Base-by-base conservation (phyloP, 1,140 invertebrate genomes). In the Condylostylus longicornis region DNA sequence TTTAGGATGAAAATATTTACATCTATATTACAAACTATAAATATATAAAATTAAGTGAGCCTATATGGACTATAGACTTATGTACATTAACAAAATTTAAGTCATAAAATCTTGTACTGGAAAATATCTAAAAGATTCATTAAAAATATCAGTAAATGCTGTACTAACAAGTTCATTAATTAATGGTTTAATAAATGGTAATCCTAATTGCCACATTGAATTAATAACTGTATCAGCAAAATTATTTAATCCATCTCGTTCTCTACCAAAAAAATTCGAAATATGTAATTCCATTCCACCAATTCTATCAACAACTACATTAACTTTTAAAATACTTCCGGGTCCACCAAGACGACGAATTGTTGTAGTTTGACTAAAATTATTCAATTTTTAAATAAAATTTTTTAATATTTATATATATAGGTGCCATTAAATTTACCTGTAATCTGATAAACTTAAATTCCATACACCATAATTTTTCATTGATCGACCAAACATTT, bases 121-220 rank as follows among this genome's bases (percentile, higher is more conserved):
- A 50, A 81, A 79, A 47, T 76, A 55, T 27, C 63, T 65, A 45
- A 86, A 86, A 22, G 74, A 70, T 37, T 72, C 68, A 35, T 74
- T 78, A 54, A 82, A 82, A 40, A 85, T 83, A 35, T 82, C 73
- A 1, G 80, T 82, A 50, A 84, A 85, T 4, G 75, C 82, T 0
- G 70, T 76, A 44, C 76, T 79, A 19, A 86, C 81, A 19, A 86
- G 62, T 47, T 86, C 81, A 53, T 84, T 82, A 45, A 86, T 80
- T 13, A 83, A 52, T 5, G 78, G 75, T 38, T 70, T 64, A 2
- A 82, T 68, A 5, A 85, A 56, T 0, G 73, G 68, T 43, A 85
- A 77, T 8, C 80, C 77, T 2, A 80, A 71, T 44, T 77, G 73
- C 82, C 82, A 86, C 20, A 73, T 68, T 2, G 68, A 69, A 47